Base-by-base conservation (phyloP, 2,113 vertebrate genomes). In the Bos indicus region DNA sequence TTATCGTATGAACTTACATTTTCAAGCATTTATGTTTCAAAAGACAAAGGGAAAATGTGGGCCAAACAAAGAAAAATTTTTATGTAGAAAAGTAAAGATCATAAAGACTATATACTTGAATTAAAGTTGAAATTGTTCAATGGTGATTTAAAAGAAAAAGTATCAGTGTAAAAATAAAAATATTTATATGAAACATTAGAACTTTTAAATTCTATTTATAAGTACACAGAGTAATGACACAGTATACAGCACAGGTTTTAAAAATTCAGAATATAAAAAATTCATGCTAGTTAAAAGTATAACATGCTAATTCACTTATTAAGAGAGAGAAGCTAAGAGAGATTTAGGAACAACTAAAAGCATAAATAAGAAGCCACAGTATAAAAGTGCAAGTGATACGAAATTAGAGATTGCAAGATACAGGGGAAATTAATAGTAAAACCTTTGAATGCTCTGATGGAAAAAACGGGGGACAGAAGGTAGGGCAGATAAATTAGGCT, bases 101-200 rank as follows among this genome's bases (percentile, higher is more conserved):
- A 93, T 78, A 93, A 92, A 90, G 6, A 85, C 28, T 62, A 96
- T 46, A 48, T 40, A 56, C 4, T 30, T 97, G 43, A 92, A 62
- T 67, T 40, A 85, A 87, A 92, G 57, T 74, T 90, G 85, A 90
- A 85, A 92, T 51, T 81, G 3, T 94, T 84, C 64, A 94, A 15
- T 83, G 25, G 46, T 82, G 30, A 85, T 89, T 96, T 92, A 90
- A 88, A 96, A 90, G 62, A 57, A 95, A 94, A 77, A 67, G 48
- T 25, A 48, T 82, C 19, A 84, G 78, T 74, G 28, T 60, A 67
- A 62, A 96, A 86, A 85, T 90, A 54, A 88, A 96, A 83, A 88
- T 80, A 96, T 26, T 82, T 23, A 74, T 12, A 74, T 74, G 90
- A 95, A 78, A 84, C 84, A 93, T n/a, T 77, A 48, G 19, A 80